Conservation (phyloP, 2,797 vertebrate species). For the Smutsia gigantea region DNA sequence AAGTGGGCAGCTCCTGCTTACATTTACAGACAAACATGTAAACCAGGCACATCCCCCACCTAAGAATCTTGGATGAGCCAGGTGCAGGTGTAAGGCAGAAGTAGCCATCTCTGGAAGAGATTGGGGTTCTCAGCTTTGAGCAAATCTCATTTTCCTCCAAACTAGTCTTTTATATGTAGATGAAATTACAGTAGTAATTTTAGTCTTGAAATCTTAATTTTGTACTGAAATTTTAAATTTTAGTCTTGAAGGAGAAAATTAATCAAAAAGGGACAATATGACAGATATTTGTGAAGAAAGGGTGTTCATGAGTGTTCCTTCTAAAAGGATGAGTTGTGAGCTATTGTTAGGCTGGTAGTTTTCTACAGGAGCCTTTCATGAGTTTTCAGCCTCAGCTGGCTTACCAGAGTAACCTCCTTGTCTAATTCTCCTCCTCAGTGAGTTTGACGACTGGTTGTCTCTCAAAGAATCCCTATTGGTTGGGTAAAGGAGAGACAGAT, state of each 20-base stretch:
- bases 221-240: background rate
- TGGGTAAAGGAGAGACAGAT: background rate
- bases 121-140: background rate
- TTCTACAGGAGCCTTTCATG: background rate
- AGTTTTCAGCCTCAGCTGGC: background rate
- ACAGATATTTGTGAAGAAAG: background rate
- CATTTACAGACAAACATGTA: background rate
- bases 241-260: background rate
- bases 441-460: background rate
- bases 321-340: background rate
- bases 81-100: background rate
- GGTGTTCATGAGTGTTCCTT: background rate
- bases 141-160: background rate
- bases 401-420: background rate
- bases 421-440: background rate
- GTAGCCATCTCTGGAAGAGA: background rate
- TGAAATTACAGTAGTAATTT: background rate
- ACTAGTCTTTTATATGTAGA: background rate
- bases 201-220: conserved; percentile 24
- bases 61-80: background rate
- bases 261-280: background rate
- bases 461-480: background rate
- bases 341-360: background rate
- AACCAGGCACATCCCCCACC: background rate
- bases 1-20: background rate